These are phyloP conservation scores for Neotragus moschatus DNA, from an alignment of 2,113 vertebrate genomes.

Conservation along the genomic window DNA sequence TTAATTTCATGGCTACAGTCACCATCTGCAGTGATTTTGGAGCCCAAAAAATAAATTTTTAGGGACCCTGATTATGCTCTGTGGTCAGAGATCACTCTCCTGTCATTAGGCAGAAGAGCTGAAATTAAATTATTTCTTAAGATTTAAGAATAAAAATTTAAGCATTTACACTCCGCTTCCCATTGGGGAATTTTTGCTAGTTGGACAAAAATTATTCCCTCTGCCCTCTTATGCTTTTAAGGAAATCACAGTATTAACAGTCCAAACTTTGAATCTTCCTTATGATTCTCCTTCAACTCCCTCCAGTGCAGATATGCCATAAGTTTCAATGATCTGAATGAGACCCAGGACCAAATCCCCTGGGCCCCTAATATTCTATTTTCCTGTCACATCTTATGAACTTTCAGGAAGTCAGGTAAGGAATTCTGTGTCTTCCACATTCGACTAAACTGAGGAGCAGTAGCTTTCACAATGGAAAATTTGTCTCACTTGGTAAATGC, in stretches of 20 bases:
- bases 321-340: background rate
- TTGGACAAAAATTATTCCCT: background rate
- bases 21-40: too few species aligned
- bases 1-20: too few species aligned
- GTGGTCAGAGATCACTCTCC: background rate
- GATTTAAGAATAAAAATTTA: background rate
- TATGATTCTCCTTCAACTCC: background rate
- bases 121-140: background rate
- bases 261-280: background rate
- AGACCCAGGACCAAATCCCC: background rate
- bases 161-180: background rate
- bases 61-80: background rate
- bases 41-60: too few species aligned
- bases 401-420: background rate
- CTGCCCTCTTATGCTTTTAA: background rate
- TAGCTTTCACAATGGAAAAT: conserved; percentile 25
- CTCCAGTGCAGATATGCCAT: background rate
- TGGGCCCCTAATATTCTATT: background rate
- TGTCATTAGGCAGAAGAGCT: background rate
- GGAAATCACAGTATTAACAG: background rate
- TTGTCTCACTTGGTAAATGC: background rate
- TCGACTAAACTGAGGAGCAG: background rate
- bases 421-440: background rate
- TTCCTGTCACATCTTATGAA: background rate
- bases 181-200: background rate